Conservation (phyloP, 37 sponge, comb jelly and placozoan genomes). For the Ephydatia muelleri region DNA sequence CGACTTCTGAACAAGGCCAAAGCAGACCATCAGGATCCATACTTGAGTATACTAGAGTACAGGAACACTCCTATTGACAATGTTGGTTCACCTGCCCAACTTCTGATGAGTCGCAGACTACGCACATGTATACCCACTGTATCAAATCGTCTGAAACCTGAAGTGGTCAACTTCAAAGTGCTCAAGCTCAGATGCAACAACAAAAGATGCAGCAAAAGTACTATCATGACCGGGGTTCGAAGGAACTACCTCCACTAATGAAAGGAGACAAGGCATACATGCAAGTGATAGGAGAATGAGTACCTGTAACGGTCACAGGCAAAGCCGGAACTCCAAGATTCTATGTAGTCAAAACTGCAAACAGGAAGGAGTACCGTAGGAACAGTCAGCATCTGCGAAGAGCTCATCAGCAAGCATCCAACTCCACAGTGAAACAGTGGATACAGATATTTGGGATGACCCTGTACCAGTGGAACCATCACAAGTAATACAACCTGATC, state of each 20-base stretch:
- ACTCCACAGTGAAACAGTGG: neutral
- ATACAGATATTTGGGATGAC: neutral
- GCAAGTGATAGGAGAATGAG: slow-evolving; percentile 8
- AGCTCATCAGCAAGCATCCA: neutral
- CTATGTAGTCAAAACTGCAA: slow-evolving; percentile 9
- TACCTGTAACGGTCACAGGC: slow-evolving; percentile 11
- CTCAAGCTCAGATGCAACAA: slow-evolving; percentile 16
- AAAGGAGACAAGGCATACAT: slow-evolving; percentile 46
- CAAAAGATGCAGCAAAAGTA: slow-evolving; percentile 23
- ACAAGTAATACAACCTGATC: neutral
- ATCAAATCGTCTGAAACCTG: slow-evolving; percentile 15
- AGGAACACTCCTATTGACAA: slow-evolving; percentile 37
- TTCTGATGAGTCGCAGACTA: slow-evolving; percentile 40
- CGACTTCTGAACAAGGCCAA: slow-evolving; percentile 45
- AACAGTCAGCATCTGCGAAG: slow-evolving; percentile 31
- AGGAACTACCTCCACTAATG: slow-evolving; percentile 5
- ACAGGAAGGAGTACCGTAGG: slow-evolving; percentile 18
- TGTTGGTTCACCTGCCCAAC: slow-evolving; percentile 42
- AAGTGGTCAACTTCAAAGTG: neutral
- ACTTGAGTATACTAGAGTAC: slow-evolving; percentile 44
- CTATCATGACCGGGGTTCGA: slow-evolving; percentile 17
- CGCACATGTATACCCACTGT: slow-evolving; percentile 41
- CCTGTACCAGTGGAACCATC: neutral
- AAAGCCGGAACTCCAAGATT: slow-evolving; percentile 24
- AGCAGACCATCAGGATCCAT: slow-evolving; percentile 25